phyloP scores from a whole-genome alignment of 2,113 vertebrate genomes.

The Oceanites oceanicus region DNA sequence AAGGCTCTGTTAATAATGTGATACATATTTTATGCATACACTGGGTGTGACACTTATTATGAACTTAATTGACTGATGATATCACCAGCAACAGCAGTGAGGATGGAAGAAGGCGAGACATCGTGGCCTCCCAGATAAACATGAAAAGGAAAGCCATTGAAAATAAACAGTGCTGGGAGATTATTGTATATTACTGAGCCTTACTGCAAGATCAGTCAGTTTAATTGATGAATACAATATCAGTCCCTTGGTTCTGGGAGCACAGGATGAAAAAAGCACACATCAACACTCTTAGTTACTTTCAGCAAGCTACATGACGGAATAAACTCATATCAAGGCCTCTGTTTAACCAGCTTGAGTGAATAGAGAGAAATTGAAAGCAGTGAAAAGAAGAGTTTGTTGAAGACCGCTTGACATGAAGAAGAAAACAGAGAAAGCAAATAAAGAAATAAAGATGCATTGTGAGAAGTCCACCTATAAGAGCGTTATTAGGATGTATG shows the following conservation, averaged over 20 bases:
- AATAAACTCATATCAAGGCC: neutral
- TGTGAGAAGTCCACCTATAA: neutral
- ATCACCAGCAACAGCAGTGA: neutral
- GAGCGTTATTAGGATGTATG: neutral
- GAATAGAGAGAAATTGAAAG: neutral
- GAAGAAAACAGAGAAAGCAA: neutral
- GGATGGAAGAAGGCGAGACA: neutral
- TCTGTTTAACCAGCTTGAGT: neutral
- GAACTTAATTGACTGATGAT: neutral
- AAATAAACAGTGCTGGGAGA: neutral
- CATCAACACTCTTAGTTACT: neutral
- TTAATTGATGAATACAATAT: neutral
- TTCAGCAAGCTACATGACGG: neutral
- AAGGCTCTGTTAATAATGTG: neutral
- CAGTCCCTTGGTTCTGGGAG: neutral
- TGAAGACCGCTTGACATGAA: neutral
- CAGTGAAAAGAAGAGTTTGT: neutral
- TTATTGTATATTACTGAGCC: neutral
- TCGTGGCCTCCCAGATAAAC: neutral
- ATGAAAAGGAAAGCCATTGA: neutral
- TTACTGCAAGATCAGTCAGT: neutral
- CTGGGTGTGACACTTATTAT: neutral
- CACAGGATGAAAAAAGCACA: neutral
- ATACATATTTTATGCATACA: neutral
- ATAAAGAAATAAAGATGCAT: neutral